A percentile compares a stretch with the other conserved stretches of the same genome.
These are phyloP conservation scores for Aphelinus certus DNA, from an alignment of 1,140 invertebrate species.

Conservation along the genomic window DNA sequence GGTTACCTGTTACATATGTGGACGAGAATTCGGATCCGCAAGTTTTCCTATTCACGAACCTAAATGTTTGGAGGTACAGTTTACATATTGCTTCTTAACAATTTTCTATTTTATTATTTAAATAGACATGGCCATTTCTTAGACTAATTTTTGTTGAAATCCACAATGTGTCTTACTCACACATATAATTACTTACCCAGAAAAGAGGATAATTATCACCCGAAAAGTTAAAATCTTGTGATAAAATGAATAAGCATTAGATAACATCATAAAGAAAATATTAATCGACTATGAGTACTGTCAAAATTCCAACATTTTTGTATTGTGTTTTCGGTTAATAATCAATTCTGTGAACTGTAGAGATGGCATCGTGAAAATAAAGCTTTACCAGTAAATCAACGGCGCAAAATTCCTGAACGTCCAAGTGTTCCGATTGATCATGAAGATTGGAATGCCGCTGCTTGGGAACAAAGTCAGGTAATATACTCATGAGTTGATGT, in stretches of 20 bases:
- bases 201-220: too few relatives aligned
- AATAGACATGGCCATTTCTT: too few relatives aligned
- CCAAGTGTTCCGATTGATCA: slow-evolving; percentile 64
- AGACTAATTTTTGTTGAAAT: too few relatives aligned
- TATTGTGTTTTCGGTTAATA: slow-evolving; percentile 21
- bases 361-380: slow-evolving; percentile 79
- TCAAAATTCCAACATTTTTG: too few relatives aligned
- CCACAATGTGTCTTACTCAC: too few relatives aligned
- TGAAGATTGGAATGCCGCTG: slow-evolving; percentile 68
- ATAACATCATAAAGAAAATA: too few relatives aligned
- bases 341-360: slow-evolving; percentile 49
- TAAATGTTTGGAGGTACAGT: slow-evolving; percentile 78
- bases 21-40: slow-evolving; percentile 80
- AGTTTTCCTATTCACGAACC: slow-evolving; percentile 83
- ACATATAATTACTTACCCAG: too few relatives aligned
- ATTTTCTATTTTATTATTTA: too few relatives aligned
- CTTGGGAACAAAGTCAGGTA: slow-evolving; percentile 71
- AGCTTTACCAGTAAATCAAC: slow-evolving; percentile 68
- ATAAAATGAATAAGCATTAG: too few relatives aligned
- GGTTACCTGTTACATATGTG: slow-evolving; percentile 79
- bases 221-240: too few relatives aligned
- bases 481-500: background rate
- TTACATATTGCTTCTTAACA: background rate
- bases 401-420: slow-evolving; percentile 67
- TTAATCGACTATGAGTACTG: too few relatives aligned